Base-by-base conservation (phyloP, 2,113 vertebrate species). In the Sebastes schlegelii region DNA sequence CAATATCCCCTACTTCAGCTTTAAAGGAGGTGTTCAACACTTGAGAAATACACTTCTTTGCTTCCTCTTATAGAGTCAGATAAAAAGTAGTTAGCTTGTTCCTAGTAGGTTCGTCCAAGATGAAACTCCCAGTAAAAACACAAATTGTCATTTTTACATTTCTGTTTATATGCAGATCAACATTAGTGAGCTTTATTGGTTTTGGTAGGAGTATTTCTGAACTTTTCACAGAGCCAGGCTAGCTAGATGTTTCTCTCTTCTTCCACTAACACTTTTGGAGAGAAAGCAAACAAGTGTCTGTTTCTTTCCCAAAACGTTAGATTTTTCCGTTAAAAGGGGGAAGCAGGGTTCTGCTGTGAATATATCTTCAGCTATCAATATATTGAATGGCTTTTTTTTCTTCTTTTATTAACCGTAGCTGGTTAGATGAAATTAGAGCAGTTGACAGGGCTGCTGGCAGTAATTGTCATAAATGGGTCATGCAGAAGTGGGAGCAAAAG, bases 401-500 rank as follows among this genome's bases (percentile, higher is more conserved):
- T 61, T 65, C 3, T 58, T 80, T 58, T 14, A 57, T 57, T 67
- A 61, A 19, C 34, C 49, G 67, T 11, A 52, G 19, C 26, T 80
- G 57, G 51, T 74, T 19, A 34, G 67, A 62, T 68, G 10, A 19
- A 61, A 67, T 55, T 19, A 11, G 55, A 67, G 45, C 55, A 1
- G 62, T 61, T 82, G 79, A 85, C 67, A 72, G 66, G 55, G 23
- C 71, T 57, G 54, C 79, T 77, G 71, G 66, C 51, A 68, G 43
- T 67, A 71, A 62, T 68, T 63, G 76, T 83, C 66, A 77, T 80
- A 80, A 85, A 77, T 73, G 67, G 83, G 71, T 76, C 65, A 70
- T 40, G 64, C 40, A 82, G 21, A 79, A 72, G 61, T 86, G 77
- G 80, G 68, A 82, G 79, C 62, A 65, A 79, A 83, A 74, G 77